A percentile compares a stretch with the other conserved stretches of the same genome.
phyloP scores from a whole-genome alignment of 2,888 invertebrate species.

The Bimastos eiseni region DNA sequence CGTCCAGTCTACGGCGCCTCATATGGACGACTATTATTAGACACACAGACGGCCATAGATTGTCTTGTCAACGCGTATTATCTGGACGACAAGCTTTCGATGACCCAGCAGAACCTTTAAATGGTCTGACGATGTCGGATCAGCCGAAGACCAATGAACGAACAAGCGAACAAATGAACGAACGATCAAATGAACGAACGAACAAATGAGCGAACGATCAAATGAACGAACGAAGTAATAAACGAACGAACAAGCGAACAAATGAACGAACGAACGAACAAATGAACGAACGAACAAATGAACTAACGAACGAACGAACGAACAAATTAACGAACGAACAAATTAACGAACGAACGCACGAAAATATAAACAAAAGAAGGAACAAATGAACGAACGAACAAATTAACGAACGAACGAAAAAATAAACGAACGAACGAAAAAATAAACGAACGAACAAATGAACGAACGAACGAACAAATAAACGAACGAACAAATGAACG shows the following conservation, averaged over 20 bases:
- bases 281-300: background rate
- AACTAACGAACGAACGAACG: background rate
- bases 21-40: slow-evolving; percentile 13
- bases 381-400: background rate
- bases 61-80: background rate
- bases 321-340: background rate
- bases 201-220: too few species aligned
- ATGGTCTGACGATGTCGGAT: background rate
- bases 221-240: background rate
- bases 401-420: background rate
- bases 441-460: background rate
- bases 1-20: background rate
- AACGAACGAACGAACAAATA: background rate
- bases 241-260: background rate
- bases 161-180: background rate
- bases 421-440: background rate
- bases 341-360: background rate
- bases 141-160: background rate
- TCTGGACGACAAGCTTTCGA: background rate
- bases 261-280: background rate
- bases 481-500: background rate
- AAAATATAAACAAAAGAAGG: background rate
- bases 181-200: too few species aligned
- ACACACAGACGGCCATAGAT: slow-evolving; percentile 13
- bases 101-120: background rate